Evolutionary conservation across 2,113 vertebrate species (phyloP).

Genomic region (Nycticryphes semicollaris): DNA sequence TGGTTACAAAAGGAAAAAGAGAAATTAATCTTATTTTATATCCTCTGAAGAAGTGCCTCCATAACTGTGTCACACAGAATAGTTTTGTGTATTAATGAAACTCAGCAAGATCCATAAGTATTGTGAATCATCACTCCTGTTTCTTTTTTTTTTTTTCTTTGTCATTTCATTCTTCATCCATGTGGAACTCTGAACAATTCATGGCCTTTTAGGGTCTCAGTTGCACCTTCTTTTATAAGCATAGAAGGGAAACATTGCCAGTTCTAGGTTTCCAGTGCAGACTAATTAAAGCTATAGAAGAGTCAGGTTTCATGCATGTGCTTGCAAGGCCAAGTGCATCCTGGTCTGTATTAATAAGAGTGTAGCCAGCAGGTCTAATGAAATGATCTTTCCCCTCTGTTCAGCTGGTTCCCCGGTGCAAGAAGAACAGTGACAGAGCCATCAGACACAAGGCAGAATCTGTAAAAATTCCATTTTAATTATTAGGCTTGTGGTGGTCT

Average conservation of each 20-base stretch:
- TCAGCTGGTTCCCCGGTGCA: neutral
- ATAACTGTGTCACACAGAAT: neutral
- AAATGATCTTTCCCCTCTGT: neutral
- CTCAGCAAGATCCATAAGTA: neutral
- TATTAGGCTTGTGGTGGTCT: neutral
- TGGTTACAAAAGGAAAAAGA: neutral
- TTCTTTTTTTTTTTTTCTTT: neutral
- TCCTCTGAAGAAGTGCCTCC: neutral
- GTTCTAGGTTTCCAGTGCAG: neutral
- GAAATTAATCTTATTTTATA: neutral
- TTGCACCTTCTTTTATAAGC: neutral
- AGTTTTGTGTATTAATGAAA: neutral
- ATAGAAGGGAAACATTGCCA: neutral
- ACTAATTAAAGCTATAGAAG: neutral
- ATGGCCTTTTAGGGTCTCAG: neutral
- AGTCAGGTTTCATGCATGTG: neutral
- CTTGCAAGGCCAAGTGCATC: neutral
- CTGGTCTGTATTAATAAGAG: neutral
- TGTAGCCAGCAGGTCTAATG: neutral
- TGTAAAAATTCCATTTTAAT: neutral
- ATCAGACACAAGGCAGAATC: neutral
- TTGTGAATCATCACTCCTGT: neutral
- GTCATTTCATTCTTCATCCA: neutral
- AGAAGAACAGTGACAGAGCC: neutral
- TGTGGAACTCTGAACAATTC: neutral